Evolutionary conservation across 2,888 invertebrate genomes (phyloP), one percentile per base, ranked within the genome.

Genomic region (Caprella mutica): DNA sequence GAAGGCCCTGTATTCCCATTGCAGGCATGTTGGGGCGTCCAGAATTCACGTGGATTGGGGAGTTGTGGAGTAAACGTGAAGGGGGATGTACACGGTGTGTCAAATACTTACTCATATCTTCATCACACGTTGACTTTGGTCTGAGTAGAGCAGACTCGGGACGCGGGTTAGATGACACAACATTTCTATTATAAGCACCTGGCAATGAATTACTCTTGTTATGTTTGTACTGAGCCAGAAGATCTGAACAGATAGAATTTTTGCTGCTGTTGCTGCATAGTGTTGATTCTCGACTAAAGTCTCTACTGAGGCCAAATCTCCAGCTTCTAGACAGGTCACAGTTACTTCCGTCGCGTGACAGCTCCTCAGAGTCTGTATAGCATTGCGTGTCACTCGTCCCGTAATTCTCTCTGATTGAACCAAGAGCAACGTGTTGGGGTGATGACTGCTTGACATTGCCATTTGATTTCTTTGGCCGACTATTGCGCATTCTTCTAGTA

Each of bases 261-360:
- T 19, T 44, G 35, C 52, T 59, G 12, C 55, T 43, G 17, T 55
- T 52, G 21, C 55, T 55, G 39, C 52, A 42, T 8, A 59, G 26
- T 21, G 54, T 58, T 2, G 58, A 58, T 30, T 59, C 59, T 14
- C 55, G 50, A 26, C 55, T 55, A 6, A 51, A 21, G 44, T 56
- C 59, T 8, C 56, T 38, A 35, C 56, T 46, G 23, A 62, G 44
- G 9, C 62, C 62, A 40, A 51, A 62, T 23, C 56, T 56, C 62
- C 62, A 62, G 40, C 56, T 56, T 17, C 59, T 53, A 0, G 62
- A 62, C 26, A 62, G 30, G 33, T 62, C 62, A 35, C 59, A 62
- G 26, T 51, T 54, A 53, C 59, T 62, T 39, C 54, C 59, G 27
- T 62, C 62, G 35, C 44, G 40, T 0, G 62, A 62, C 19, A 30